A percentile compares a stretch with the other conserved stretches of the same genome.
Evolutionary conservation across 2,113 vertebrate species (phyloP).

Genomic region (Chionomys nivalis): DNA sequence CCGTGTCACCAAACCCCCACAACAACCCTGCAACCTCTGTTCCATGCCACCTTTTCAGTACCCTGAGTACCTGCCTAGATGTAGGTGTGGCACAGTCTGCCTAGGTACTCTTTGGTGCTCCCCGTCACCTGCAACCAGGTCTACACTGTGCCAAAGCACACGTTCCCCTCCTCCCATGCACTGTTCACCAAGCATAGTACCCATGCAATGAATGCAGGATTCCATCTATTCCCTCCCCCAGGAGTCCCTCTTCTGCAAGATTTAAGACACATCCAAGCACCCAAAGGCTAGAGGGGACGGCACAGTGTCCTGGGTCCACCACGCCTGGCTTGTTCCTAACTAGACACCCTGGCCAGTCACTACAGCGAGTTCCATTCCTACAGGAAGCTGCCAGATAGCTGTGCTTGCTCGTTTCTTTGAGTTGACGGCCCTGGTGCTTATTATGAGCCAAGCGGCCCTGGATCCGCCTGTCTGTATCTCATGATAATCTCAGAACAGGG

Average conservation of each 20-base stretch:
- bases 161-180: fast-evolving
- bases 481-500: background rate
- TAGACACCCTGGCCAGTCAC: background rate
- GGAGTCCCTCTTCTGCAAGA: fast-evolving
- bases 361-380: fast-evolving
- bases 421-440: background rate
- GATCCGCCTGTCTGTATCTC: background rate
- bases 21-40: background rate
- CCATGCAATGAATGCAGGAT: background rate
- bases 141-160: background rate
- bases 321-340: background rate
- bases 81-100: fast-evolving
- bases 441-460: background rate
- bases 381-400: background rate
- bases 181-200: background rate
- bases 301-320: fast-evolving
- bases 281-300: fast-evolving
- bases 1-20: background rate
- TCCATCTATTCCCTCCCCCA: fast-evolving
- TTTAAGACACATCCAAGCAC: no score
- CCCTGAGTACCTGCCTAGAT: fast-evolving
- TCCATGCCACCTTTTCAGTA: background rate
- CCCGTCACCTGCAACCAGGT: fast-evolving
- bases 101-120: background rate
- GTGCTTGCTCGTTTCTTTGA: background rate